Percentiles rank a stretch among this genome's conserved stretches.
Conservation (phyloP, 2,113 vertebrate species). For the Ivindomyrus marchei region DNA sequence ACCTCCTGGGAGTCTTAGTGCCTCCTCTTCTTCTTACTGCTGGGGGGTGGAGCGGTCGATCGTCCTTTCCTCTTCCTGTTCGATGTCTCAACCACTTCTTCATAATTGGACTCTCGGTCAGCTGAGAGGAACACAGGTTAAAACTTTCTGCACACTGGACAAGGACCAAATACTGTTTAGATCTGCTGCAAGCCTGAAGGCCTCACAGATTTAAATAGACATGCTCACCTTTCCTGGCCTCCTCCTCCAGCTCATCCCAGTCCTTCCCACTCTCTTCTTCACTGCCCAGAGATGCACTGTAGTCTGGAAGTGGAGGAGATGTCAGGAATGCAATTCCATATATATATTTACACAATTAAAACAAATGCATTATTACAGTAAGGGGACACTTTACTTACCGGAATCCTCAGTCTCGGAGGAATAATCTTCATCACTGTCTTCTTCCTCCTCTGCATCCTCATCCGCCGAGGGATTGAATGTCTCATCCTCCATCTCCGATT, state of each 20-base stretch:
- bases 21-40: constrained; percentile 75
- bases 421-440: constrained; percentile 90
- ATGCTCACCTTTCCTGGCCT: constrained; percentile 80
- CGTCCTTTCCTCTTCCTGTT: constrained; percentile 72
- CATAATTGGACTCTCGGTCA: constrained; percentile 78
- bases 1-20: constrained; percentile 29
- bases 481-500: constrained; percentile 85
- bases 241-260: constrained; percentile 89
- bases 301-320: constrained; percentile 46
- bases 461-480: constrained; percentile 87
- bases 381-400: constrained; percentile 26
- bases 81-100: constrained; percentile 68
- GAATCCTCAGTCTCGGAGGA: constrained; percentile 79
- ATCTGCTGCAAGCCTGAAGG: not conserved
- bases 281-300: constrained; percentile 78
- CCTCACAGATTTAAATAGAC: not conserved
- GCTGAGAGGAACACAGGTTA: constrained; percentile 46
- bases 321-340: not conserved
- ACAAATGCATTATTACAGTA: not conserved
- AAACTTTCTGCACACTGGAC: not conserved
- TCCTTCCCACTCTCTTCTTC: constrained; percentile 91
- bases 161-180: not conserved
- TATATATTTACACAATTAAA: not conserved
- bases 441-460: constrained; percentile 81
- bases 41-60: constrained; percentile 49